Evolutionary conservation across 1,140 invertebrate genomes (phyloP).

Genomic region (Hyles euphorbiae): DNA sequence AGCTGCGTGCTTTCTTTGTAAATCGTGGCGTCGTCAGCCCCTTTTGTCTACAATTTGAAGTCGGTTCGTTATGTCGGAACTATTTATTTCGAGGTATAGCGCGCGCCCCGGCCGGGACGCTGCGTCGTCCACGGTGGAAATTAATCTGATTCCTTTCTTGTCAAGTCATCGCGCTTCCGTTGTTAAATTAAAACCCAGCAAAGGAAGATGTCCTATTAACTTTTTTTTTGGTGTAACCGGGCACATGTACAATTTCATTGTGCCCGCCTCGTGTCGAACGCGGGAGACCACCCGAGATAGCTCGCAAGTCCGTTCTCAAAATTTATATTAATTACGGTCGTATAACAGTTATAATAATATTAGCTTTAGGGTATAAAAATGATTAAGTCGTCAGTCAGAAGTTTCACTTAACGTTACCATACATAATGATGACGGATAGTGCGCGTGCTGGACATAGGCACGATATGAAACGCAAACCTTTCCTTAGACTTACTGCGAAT

Average conservation of each 20-base stretch:
- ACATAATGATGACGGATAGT: no score
- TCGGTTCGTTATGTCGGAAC: conserved; percentile 39
- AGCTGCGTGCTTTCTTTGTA: conserved; percentile 29
- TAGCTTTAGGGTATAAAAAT: no score
- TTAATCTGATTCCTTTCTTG: conserved; percentile 62
- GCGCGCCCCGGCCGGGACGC: conserved; percentile 22
- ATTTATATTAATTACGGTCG: no score
- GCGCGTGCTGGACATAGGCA: no score
- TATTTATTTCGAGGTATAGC: conserved; percentile 47
- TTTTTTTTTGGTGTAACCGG: conserved; percentile 28
- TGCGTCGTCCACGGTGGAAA: conserved; percentile 32
- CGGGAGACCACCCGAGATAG: conserved; percentile 33
- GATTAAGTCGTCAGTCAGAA: no score
- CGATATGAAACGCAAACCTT: no score
- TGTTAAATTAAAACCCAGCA: conserved; percentile 57
- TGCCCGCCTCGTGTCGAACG: conserved; percentile 24
- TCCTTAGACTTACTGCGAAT: no score
- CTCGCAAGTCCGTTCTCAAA: not conserved
- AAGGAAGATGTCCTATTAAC: conserved; percentile 43
- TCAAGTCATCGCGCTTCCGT: conserved; percentile 65
- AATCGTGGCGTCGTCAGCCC: conserved; percentile 32
- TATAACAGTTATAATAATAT: no score
- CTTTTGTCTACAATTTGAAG: conserved; percentile 28
- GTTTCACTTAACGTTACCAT: no score
- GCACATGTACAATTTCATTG: conserved; percentile 23